Evolutionary conservation across 1,140 invertebrate genomes (phyloP), one percentile per base, ranked within the genome.

Genomic region (Drosophila obscura): DNA sequence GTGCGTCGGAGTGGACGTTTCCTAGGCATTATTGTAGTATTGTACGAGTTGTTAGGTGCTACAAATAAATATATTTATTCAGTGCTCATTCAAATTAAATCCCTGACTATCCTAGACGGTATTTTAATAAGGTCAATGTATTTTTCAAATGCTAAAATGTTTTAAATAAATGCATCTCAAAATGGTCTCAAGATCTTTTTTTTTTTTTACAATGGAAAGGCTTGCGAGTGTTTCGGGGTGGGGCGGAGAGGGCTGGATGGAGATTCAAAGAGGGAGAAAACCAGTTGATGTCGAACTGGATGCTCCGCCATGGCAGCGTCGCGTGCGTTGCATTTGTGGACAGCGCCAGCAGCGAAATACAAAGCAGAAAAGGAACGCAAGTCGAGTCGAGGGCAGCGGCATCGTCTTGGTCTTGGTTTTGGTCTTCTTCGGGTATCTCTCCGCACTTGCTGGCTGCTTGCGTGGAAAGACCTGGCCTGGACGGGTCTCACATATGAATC

Each of bases 321-420:
- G 73, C 73, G 65, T 76, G 66, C 67, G 67, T 60, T 68, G 26
- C 46, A 62, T 48, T 68, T 73, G 56, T 67, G 78, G 62, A 73
- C 67, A 81, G 35, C 49, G 80, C 80, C 64, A 22, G 56, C 73
- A 74, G 62, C 66, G 44, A 73, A 82, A 85, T 87, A 75, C 82
- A 87, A 85, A 79, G 82, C 71, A 67, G 66, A 62, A 75, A 59
- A 67, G 66, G 57, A 75, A 59, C 53, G 52, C 75, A 71, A 73
- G 35, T 56, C 26, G 39, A 44, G 57, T 22, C 41, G 45, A 56
- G 50, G 11, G 64, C 31, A 9, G 31, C 31, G 31, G 31, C 31
- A 31, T 9, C 31, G 31, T 50, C 75, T 55, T 51, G 50, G 49
- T 56, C 75, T 59, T 57, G 50, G 49, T 56, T 71, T 59, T 57